Base-by-base conservation (phyloP, 2,888 invertebrate species). In the Caenorhabditis afra region DNA sequence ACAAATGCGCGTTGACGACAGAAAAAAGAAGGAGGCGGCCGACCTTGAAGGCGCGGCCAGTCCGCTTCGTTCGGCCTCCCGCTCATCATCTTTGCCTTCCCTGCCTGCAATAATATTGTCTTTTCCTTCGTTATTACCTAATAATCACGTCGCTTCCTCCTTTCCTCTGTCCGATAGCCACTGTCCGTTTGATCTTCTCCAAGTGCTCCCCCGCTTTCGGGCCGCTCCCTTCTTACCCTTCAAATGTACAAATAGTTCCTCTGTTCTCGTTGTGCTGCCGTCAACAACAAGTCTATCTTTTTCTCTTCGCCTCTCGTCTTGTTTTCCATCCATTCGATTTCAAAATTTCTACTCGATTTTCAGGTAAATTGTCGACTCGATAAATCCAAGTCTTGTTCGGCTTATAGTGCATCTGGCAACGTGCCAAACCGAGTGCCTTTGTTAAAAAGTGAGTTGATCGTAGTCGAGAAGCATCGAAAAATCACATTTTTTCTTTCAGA, bases 41-140 rank as follows among this genome's bases (percentile, higher is more conserved):
- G 29, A 29, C 29, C 29, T 29, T 29, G 29, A 29, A 5, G 29
- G 29, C 29, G 53, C 22, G 12, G 50, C 7, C 50, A 14, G 23
- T 35, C 18, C 39, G 22, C 44, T 35, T 47, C 53, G 41, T 8
- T 7, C 52, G 53, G 35, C 53, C 68, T 59, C 68, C 64, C 64
- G 18, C 62, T 71, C 71, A 64, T 71, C 62, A 29, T 29, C 29
- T 29, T 29, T 29, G 4, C 4, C 29, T 29, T 29, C 29, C 29
- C 41, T 39, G 44, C 59, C 47, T 70, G 53, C 70, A 55, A 70
- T 70, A 70, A 70, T 70, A 70, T 61, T 70, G 61, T 61, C 68
- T 70, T 44, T 39, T 62, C 23, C 37, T 47, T 29, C 29, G 29
- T 5, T 29, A 29, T 29, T 29, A 29, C 29, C 29, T 29, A 29